Percentiles rank a stretch among this genome's conserved stretches.
Evolutionary conservation across 2,113 vertebrate genomes (phyloP).

Genomic region (Circaetus gallicus): DNA sequence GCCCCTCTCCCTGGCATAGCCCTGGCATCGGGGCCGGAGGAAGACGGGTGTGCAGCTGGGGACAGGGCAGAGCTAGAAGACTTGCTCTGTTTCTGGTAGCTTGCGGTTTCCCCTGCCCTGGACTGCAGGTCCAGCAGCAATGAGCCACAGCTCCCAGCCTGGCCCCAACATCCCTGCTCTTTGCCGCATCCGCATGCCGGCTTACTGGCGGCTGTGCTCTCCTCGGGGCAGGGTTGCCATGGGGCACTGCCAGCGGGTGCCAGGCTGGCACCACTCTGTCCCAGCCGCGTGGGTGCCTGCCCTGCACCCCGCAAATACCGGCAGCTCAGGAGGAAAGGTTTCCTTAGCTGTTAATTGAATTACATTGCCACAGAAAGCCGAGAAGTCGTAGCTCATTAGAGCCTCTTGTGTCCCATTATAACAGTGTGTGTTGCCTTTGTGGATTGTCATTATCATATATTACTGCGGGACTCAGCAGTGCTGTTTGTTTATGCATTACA

Average conservation of each 20-base stretch:
- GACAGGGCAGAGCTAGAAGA: neutral
- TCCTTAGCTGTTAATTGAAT: constrained; percentile 65
- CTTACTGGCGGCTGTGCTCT: rapidly evolving
- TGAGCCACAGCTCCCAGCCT: rapidly evolving
- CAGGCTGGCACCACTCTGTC: neutral
- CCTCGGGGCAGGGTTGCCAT: neutral
- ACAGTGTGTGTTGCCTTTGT: constrained; percentile 46
- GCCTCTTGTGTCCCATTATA: constrained; percentile 62
- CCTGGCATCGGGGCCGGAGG: rapidly evolving
- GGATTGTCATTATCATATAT: constrained; percentile 57
- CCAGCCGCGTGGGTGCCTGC: rapidly evolving
- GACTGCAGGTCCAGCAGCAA: neutral
- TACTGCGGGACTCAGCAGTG: constrained; percentile 43
- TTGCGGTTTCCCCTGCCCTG: neutral
- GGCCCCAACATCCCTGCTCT: neutral
- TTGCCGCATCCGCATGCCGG: rapidly evolving
- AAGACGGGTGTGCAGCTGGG: rapidly evolving
- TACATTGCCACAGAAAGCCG: constrained; percentile 61
- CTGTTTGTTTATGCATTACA: constrained; percentile 48
- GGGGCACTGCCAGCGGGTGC: rapidly evolving
- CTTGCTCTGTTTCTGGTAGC: neutral
- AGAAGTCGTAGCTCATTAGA: constrained; percentile 66
- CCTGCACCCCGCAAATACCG: neutral
- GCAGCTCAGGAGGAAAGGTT: constrained; percentile 7
- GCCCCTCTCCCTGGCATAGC: rapidly evolving